Percentiles rank a stretch among this genome's conserved stretches.
Conservation (phyloP, 2,797 vertebrate species). For the Sylvilagus floridanus region DNA sequence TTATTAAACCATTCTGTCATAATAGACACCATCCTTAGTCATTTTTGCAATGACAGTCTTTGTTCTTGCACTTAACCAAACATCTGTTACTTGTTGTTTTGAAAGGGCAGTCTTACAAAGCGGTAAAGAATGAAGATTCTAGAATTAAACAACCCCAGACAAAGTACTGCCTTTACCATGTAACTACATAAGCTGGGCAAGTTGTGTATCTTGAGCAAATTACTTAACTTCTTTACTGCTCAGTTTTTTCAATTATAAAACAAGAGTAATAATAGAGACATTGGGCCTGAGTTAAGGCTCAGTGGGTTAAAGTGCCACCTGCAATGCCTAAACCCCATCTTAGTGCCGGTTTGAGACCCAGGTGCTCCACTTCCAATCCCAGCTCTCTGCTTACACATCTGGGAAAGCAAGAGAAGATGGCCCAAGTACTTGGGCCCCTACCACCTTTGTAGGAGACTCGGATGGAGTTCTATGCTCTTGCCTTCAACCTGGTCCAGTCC, state of each 20-base stretch:
- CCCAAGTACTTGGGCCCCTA: no score
- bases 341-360: no score
- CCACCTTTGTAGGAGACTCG: no score
- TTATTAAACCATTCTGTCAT: not conserved
- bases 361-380: no score
- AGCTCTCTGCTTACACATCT: no score
- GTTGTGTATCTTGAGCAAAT: not conserved
- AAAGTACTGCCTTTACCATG: not conserved
- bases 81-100: not conserved
- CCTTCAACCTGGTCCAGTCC: no score
- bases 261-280: not conserved
- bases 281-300: not conserved
- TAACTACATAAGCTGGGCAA: not conserved
- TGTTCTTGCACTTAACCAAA: not conserved
- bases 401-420: no score
- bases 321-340: no score
- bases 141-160: not conserved
- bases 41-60: not conserved
- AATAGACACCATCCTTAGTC: not conserved
- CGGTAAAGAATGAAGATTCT: not conserved
- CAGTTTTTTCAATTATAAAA: conserved; percentile 33
- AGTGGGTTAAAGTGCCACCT: no score
- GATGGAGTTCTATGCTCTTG: no score
- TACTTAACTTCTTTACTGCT: not conserved
- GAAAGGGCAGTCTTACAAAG: not conserved